Base-by-base conservation (phyloP, 1,140 invertebrate genomes). In the Papilio glaucus region DNA sequence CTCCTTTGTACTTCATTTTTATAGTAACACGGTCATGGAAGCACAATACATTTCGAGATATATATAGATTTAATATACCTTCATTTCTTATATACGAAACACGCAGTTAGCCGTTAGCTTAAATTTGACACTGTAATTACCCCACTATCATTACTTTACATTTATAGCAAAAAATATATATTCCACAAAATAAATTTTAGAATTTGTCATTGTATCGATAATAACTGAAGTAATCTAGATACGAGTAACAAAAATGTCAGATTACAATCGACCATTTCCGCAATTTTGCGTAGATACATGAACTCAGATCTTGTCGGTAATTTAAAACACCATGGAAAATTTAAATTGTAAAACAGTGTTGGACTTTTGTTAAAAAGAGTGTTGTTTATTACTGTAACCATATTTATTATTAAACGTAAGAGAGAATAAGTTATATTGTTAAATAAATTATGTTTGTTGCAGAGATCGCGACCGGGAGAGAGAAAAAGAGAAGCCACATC, bases 401-500 rank as follows among this genome's bases (percentile, higher is more conserved):
- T n/a, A n/a, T n/a, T n/a, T n/a, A n/a, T n/a, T n/a, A n/a, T n/a
- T n/a, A n/a, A n/a, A n/a, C n/a, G n/a, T n/a, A n/a, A n/a, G n/a
- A n/a, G n/a, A n/a, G n/a, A 8, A 49, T 10, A 21, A 49, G 8
- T 39, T 49, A 49, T 21, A 7, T 2, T 49, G 24, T 26, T 24
- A 13, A 57, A 1, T 57, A 12, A 24, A 24, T 2, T 24, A 10
- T 73, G 8, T 75, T 75, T 69, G 72, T 86, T 80, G 26, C 85
- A 92, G 89, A 78, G 89, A 91, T 74, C 85, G 86, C 76, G 89
- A 91, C 53, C 82, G 94, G 87, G 90, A 92, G 81, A 87, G 94
- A 94, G 90, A 95, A 93, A 87, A 94, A 93, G 92, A 94, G 87
- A 94, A 93, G 90, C 84, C 94, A 84, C 92, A 95, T 86, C 85